These are phyloP conservation scores for Podargus strigoides DNA, from an alignment of 2,797 vertebrate species.

Conservation along the genomic window DNA sequence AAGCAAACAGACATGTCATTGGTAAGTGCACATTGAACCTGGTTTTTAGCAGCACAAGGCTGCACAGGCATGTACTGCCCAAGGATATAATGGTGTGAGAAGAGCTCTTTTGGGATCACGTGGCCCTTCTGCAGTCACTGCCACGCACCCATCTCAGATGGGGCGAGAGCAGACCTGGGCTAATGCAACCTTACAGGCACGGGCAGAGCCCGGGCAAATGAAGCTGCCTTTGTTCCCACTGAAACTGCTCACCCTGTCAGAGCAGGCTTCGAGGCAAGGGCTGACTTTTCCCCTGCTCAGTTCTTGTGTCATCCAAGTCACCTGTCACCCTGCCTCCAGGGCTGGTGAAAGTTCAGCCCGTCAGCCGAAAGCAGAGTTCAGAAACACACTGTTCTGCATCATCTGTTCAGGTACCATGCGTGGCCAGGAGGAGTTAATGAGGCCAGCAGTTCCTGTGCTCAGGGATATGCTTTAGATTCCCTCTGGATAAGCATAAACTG, in stretches of 20 bases:
- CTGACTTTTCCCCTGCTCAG: background rate
- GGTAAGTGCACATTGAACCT: accelerated
- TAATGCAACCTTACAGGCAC: background rate
- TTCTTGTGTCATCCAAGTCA: background rate
- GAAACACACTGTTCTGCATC: background rate
- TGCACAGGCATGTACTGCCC: background rate
- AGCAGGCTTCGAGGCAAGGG: background rate
- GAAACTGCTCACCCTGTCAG: accelerated
- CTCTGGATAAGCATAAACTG: background rate
- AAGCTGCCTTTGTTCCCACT: background rate
- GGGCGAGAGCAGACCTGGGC: background rate
- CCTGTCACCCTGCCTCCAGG: background rate
- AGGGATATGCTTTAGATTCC: background rate
- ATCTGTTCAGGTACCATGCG: accelerated
- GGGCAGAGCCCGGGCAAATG: background rate
- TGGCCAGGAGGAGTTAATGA: background rate
- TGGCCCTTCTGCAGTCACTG: background rate
- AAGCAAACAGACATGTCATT: background rate
- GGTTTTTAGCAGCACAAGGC: background rate
- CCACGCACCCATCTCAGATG: accelerated
- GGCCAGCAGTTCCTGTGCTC: background rate
- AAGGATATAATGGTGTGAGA: background rate
- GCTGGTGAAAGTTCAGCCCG: background rate
- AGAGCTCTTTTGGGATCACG: background rate
- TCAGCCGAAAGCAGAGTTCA: background rate